Percentiles rank a stretch among this genome's conserved stretches.
These are phyloP conservation scores for Tiphia femorata DNA, from an alignment of 2,888 invertebrate genomes.

Conservation along the genomic window DNA sequence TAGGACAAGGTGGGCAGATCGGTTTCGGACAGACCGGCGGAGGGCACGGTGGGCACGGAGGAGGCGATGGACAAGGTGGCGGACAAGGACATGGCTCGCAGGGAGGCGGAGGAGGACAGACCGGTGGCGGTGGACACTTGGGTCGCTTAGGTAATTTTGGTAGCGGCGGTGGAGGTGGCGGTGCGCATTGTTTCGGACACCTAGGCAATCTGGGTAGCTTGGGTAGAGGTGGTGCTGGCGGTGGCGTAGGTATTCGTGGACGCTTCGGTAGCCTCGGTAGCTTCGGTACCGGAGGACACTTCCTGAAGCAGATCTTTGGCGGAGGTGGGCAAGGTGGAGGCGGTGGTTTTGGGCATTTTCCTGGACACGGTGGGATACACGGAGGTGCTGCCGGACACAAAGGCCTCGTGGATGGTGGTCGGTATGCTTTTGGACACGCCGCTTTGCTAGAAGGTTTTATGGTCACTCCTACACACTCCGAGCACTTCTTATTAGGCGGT, in stretches of 20 bases:
- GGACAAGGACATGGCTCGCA: conserved; percentile 33
- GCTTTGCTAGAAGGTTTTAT: no score
- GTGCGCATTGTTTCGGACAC: conserved; percentile 9
- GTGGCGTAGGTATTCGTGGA: conserved; percentile 5
- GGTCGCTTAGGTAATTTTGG: conserved; percentile 4
- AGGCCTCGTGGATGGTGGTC: conserved; percentile 11
- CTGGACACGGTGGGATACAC: neutral
- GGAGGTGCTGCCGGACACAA: conserved; percentile 9
- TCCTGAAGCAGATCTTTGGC: conserved; percentile 24
- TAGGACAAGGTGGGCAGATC: conserved; percentile 10
- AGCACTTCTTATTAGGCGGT: no score
- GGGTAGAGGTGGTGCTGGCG: conserved; percentile 11
- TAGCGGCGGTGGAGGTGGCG: conserved; percentile 8
- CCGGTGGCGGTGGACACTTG: conserved; percentile 16
- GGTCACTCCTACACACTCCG: no score
- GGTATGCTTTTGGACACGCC: no score
- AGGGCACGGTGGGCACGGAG: conserved; percentile 21
- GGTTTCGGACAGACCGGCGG: conserved; percentile 17
- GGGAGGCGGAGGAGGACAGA: conserved; percentile 31
- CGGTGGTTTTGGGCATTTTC: neutral
- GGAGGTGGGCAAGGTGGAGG: neutral
- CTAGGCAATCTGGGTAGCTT: conserved; percentile 7
- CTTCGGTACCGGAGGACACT: conserved; percentile 16
- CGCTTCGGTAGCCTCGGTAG: conserved; percentile 13
- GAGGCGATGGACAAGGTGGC: conserved; percentile 24